phyloP scores from a whole-genome alignment of 2,888 invertebrate species.

The Hemaris fuciformis region DNA sequence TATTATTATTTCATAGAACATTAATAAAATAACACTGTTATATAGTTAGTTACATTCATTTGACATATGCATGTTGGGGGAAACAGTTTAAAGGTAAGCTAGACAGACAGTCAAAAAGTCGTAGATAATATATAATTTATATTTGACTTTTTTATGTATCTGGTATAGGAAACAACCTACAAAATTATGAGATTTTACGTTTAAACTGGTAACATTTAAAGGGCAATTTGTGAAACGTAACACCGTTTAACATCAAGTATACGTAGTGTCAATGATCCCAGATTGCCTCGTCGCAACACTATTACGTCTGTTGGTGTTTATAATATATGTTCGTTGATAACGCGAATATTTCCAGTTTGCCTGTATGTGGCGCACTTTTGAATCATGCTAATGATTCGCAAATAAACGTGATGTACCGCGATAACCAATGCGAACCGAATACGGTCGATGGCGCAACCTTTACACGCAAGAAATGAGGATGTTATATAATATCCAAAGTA shows the following conservation, averaged over 20 bases:
- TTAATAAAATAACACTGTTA: too few relatives aligned
- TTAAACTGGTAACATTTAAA: background rate
- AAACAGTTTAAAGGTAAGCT: too few relatives aligned
- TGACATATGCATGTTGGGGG: too few relatives aligned
- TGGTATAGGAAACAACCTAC: too few relatives aligned
- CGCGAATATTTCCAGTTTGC: background rate
- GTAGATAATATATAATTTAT: too few relatives aligned
- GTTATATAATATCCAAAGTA: background rate
- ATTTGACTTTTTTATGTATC: too few relatives aligned
- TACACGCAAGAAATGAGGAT: background rate
- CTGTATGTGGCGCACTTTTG: slow-evolving; percentile 7
- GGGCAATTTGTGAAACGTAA: background rate
- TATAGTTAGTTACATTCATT: too few relatives aligned
- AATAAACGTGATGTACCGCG: slow-evolving; percentile 11
- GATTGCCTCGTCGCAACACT: background rate
- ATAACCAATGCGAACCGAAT: slow-evolving; percentile 13
- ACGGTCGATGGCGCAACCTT: background rate
- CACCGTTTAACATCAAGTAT: background rate
- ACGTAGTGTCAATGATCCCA: slow-evolving; percentile 12
- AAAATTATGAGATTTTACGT: background rate
- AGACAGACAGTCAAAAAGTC: too few relatives aligned
- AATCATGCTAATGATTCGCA: slow-evolving; percentile 13
- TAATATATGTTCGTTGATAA: slow-evolving; percentile 11
- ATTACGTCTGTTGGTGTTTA: background rate
- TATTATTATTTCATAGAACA: too few relatives aligned